These are phyloP conservation scores for Ctenosaura bakeri DNA, from an alignment of 2,797 vertebrate genomes.

Conservation along the genomic window DNA sequence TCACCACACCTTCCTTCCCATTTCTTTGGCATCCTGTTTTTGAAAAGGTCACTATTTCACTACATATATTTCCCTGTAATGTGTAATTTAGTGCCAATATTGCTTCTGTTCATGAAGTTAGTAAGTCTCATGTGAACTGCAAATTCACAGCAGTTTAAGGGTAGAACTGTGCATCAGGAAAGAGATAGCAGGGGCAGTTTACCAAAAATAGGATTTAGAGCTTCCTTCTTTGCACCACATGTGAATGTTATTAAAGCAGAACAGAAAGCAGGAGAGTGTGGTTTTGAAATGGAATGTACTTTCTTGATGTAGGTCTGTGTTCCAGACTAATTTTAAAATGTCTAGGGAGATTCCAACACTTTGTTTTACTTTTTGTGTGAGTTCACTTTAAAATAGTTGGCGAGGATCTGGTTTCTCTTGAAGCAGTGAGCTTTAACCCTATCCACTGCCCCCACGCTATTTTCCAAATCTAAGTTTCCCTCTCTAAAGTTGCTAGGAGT, in stretches of 20 bases:
- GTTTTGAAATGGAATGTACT: slow-evolving; percentile 12
- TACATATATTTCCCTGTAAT: not conserved
- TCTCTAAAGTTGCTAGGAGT: not conserved
- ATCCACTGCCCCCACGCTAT: not conserved
- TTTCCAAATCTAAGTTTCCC: not conserved
- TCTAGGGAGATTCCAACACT: not conserved
- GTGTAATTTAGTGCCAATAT: not conserved
- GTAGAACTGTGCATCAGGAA: not conserved
- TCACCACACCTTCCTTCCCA: not conserved
- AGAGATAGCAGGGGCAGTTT: not conserved
- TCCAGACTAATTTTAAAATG: slow-evolving; percentile 6
- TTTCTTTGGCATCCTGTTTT: not conserved
- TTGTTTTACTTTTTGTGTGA: not conserved
- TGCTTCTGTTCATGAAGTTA: not conserved
- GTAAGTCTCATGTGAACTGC: not conserved
- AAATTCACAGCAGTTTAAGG: not conserved
- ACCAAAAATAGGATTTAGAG: not conserved
- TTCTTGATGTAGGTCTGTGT: not conserved
- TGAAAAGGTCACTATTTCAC: not conserved
- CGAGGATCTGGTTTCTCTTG: not conserved
- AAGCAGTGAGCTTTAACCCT: not conserved
- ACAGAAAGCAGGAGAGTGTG: not conserved
- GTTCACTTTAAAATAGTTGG: not conserved
- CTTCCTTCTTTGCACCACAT: not conserved
- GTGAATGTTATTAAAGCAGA: not conserved